Conservation (phyloP, 2,888 invertebrate species). For the Tribolium freemani region DNA sequence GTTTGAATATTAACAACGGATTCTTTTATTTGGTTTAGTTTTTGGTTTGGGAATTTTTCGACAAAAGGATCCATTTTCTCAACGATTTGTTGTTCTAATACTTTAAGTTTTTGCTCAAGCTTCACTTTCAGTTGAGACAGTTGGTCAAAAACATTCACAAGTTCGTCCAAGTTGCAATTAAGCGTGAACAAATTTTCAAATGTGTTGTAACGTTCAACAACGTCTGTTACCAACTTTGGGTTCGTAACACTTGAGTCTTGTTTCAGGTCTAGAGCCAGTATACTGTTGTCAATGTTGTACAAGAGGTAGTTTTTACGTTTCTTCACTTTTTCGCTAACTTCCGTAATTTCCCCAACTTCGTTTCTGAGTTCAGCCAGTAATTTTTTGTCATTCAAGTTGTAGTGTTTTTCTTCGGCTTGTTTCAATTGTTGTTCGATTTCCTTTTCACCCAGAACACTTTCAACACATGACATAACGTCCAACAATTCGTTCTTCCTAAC, state of each 20-base stretch:
- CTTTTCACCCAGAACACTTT: neutral
- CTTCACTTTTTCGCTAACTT: neutral
- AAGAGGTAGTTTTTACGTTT: slow-evolving; percentile 18
- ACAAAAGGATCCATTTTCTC: neutral
- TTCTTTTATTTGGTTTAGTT: neutral
- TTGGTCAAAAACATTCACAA: neutral
- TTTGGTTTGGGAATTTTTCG: neutral
- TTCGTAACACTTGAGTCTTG: neutral
- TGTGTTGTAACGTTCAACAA: neutral
- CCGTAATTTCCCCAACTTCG: neutral
- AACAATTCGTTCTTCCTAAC: slow-evolving; percentile 7
- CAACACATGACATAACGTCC: neutral
- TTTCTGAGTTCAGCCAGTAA: neutral
- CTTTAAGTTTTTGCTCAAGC: neutral
- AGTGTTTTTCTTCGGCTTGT: slow-evolving; percentile 11
- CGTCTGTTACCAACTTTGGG: neutral
- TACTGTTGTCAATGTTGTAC: slow-evolving; percentile 22
- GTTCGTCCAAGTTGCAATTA: neutral
- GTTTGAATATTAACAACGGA: neutral
- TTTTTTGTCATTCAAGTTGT: slow-evolving; percentile 9
- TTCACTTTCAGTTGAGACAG: neutral
- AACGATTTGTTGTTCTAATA: slow-evolving; percentile 1
- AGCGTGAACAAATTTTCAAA: slow-evolving; percentile 12
- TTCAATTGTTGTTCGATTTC: slow-evolving; percentile 20
- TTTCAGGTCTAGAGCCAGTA: slow-evolving; percentile 1